Conservation (phyloP, 53 echinoderm and acorn worm genomes). For the Luidia sarsii region DNA sequence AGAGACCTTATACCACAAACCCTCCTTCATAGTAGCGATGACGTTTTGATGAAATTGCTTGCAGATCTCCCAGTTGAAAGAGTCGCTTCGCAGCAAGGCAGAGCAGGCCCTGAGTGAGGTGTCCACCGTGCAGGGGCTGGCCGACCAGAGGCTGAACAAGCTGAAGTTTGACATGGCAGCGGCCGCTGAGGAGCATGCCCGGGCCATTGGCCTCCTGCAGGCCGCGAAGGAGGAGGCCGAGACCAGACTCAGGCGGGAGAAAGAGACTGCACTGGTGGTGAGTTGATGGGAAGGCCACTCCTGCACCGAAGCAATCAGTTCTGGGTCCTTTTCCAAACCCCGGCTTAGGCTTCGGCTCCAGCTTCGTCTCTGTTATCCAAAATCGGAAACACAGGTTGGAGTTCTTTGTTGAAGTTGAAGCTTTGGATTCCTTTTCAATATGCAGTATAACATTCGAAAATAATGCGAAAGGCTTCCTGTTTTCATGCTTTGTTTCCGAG, state of each 20-base stretch:
- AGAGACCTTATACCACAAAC: too few species aligned
- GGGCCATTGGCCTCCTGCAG: slow-evolving; percentile 50
- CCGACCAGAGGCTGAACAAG: slow-evolving; percentile 81
- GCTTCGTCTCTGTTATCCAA: too few species aligned
- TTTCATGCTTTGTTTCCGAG: too few species aligned
- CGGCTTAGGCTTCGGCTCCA: too few species aligned
- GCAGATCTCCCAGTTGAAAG: slow-evolving; percentile 82
- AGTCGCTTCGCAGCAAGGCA: slow-evolving; percentile 72
- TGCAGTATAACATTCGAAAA: too few species aligned
- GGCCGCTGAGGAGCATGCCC: slow-evolving; percentile 65
- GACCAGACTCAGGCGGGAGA: slow-evolving; percentile 25
- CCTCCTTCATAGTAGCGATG: too few species aligned
- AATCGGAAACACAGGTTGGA: too few species aligned
- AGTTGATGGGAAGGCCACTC: background rate
- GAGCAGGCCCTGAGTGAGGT: slow-evolving; percentile 79
- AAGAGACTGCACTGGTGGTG: background rate
- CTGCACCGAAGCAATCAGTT: too few species aligned
- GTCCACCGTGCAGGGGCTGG: slow-evolving; percentile 67
- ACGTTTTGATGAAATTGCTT: too few species aligned
- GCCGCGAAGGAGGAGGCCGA: slow-evolving; percentile 54
- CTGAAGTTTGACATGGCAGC: slow-evolving; percentile 90
- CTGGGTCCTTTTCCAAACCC: background rate
- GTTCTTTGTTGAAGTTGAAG: too few species aligned
- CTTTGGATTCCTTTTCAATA: too few species aligned
- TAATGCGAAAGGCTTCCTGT: too few species aligned